Evolutionary conservation across 1,140 invertebrate species (phyloP).

Genomic region (Sycobia sp.): DNA sequence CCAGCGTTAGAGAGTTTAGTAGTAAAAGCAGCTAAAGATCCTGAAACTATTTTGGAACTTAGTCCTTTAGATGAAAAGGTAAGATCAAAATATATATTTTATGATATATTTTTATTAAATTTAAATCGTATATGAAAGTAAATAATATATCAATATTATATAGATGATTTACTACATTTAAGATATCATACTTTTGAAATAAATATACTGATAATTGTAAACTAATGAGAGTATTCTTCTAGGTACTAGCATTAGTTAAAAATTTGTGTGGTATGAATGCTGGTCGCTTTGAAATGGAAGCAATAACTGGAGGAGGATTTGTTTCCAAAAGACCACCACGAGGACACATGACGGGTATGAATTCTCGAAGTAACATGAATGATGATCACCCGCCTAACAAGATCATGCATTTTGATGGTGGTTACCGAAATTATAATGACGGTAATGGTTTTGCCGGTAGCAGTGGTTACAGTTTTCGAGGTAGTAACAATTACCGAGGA

Average conservation of each 20-base stretch:
- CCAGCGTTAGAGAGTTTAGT: conserved; percentile 88
- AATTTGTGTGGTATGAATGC: conserved; percentile 75
- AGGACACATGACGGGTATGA: conserved; percentile 44
- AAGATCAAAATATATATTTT: conserved; percentile 21
- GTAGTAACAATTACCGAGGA: too few species aligned
- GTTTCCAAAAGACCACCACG: conserved; percentile 58
- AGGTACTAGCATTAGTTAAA: conserved; percentile 70
- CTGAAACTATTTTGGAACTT: conserved; percentile 70
- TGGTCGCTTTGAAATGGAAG: conserved; percentile 71
- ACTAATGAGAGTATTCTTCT: too few species aligned
- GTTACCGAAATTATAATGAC: too few species aligned
- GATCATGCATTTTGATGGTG: conserved; percentile 40
- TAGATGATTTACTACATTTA: too few species aligned
- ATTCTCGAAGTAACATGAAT: not conserved
- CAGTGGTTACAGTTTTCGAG: conserved; percentile 20
- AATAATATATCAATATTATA: too few species aligned
- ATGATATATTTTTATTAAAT: conserved; percentile 11
- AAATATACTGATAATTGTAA: too few species aligned
- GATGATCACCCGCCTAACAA: conserved; percentile 47
- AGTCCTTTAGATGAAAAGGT: conserved; percentile 65
- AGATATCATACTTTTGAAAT: not conserved
- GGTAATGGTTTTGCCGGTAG: too few species aligned
- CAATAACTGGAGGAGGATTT: conserved; percentile 55
- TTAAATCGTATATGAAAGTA: too few species aligned
- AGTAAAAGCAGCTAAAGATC: conserved; percentile 76